phyloP scores from a whole-genome alignment of 2,888 invertebrate species.

The Notodonta dromedarius region DNA sequence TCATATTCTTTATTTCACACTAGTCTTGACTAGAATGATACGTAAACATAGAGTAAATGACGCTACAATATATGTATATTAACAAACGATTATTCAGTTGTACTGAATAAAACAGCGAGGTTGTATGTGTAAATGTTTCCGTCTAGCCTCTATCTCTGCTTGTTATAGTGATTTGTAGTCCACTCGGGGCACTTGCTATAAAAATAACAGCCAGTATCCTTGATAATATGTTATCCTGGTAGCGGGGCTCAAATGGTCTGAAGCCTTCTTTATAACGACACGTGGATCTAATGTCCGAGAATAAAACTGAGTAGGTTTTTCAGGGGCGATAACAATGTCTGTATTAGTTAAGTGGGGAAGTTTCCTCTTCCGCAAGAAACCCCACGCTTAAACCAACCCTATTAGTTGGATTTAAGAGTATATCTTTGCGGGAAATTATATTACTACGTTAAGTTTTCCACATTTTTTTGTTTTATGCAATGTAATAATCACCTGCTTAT shows the following conservation, averaged over 20 bases:
- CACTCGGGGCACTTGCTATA: constrained; percentile 65
- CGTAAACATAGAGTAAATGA: neutral
- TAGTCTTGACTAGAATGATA: neutral
- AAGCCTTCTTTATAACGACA: constrained; percentile 62
- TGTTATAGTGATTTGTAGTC: constrained; percentile 79
- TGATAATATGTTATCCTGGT: constrained; percentile 60
- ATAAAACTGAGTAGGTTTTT: constrained; percentile 49
- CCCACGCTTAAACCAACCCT: neutral
- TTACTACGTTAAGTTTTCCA: too few relatives aligned
- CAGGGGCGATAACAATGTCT: constrained; percentile 45
- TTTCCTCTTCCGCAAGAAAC: neutral
- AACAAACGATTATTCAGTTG: constrained; percentile 32
- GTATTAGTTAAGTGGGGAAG: constrained; percentile 29
- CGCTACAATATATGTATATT: constrained; percentile 3
- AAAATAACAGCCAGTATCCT: constrained; percentile 67
- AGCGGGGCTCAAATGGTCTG: constrained; percentile 60
- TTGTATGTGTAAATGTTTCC: constrained; percentile 66
- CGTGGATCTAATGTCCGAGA: constrained; percentile 50
- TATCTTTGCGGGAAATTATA: too few relatives aligned
- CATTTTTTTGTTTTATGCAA: too few relatives aligned
- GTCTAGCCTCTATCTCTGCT: constrained; percentile 63
- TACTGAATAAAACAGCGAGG: constrained; percentile 44
- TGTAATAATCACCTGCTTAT: too few relatives aligned
- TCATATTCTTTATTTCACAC: constrained; percentile 3
- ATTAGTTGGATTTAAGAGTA: neutral